phyloP scores from a whole-genome alignment of 1,140 invertebrate genomes.

The Dufourea novaeangliae region DNA sequence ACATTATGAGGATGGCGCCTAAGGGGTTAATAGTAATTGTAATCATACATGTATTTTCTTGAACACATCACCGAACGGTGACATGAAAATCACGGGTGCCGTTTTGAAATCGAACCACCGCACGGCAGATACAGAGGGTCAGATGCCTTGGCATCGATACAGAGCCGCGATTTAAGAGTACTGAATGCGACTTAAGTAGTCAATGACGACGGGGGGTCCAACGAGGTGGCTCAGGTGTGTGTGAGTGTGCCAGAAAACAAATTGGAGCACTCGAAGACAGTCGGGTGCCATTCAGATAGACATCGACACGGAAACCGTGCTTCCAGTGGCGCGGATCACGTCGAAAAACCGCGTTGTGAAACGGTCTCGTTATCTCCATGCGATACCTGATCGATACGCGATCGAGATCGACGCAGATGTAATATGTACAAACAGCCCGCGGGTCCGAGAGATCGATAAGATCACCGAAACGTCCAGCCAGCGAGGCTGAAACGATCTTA shows the following conservation, averaged over 20 bases:
- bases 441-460: conserved; percentile 30
- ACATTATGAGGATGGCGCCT: too few species aligned
- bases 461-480: neutral
- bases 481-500: neutral
- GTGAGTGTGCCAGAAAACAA: conserved; percentile 55
- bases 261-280: conserved; percentile 68
- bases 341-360: conserved; percentile 25
- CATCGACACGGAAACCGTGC: conserved; percentile 59
- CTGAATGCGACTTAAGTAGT: conserved; percentile 57
- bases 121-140: too few species aligned
- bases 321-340: conserved; percentile 47
- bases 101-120: neutral
- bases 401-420: conserved; percentile 43
- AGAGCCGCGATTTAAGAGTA: conserved; percentile 44
- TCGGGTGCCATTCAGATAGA: conserved; percentile 65
- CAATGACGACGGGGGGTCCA: conserved; percentile 58
- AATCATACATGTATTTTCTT: too few species aligned
- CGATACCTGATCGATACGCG: conserved; percentile 55
- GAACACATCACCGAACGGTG: neutral
- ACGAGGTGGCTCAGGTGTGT: conserved; percentile 42
- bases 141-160: conserved; percentile 4
- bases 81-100: neutral
- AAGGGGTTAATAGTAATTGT: too few species aligned
- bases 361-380: conserved; percentile 46
- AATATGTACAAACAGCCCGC: conserved; percentile 58